These are phyloP conservation scores for Platycheirus albimanus DNA, from an alignment of 2,888 invertebrate species.

Conservation along the genomic window DNA sequence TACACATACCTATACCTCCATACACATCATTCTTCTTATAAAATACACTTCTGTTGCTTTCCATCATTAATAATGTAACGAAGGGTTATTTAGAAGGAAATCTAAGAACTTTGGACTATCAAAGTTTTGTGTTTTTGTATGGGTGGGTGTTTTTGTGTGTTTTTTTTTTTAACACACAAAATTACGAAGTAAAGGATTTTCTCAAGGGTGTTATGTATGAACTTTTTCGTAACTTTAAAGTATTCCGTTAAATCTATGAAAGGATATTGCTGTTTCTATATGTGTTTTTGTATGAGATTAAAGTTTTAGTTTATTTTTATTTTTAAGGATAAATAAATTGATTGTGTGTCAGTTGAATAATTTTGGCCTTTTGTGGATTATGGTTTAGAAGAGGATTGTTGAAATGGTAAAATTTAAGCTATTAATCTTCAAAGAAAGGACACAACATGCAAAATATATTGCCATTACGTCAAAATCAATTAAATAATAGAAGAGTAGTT, in stretches of 20 bases:
- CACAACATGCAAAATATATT: conserved; percentile 9
- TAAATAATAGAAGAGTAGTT: conserved; percentile 4
- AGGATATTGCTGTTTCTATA: not conserved
- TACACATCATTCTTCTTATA: conserved; percentile 10
- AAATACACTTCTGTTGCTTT: conserved; percentile 35
- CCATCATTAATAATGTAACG: conserved; percentile 54
- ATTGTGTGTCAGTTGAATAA: conserved; percentile 46
- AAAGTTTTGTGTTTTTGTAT: not conserved
- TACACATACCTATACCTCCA: not conserved
- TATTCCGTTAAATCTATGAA: conserved; percentile 28
- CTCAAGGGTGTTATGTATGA: conserved; percentile 10
- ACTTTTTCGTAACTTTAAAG: conserved; percentile 16
- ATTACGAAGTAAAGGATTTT: conserved; percentile 26
- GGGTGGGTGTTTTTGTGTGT: not conserved
- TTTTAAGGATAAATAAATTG: conserved; percentile 27
- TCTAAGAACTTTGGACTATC: conserved; percentile 40
- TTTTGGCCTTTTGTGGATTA: conserved; percentile 24
- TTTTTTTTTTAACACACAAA: not conserved
- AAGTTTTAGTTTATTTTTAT: no score
- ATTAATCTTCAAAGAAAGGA: not conserved
- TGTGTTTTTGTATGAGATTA: conserved; percentile 31
- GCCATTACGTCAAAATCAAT: not conserved
- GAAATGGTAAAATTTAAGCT: conserved; percentile 11
- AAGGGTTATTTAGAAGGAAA: conserved; percentile 35
- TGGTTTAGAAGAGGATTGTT: conserved; percentile 9